A percentile compares a stretch with the other conserved stretches of the same genome.
Conservation (phyloP, 2,888 invertebrate species). For the Actias luna region DNA sequence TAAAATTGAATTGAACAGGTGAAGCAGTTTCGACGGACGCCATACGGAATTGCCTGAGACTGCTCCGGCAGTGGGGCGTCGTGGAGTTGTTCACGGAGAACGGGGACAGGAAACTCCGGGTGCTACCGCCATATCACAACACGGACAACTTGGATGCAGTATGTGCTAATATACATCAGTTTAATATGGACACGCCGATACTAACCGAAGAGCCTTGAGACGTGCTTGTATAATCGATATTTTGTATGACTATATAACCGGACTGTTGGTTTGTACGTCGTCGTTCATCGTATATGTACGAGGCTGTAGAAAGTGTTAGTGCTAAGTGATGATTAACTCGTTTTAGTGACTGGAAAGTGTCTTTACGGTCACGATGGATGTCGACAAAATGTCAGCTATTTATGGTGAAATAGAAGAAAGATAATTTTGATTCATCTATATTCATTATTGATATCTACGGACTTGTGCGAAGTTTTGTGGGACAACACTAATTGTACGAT, state of each 20-base stretch:
- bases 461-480: neutral
- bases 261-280: neutral
- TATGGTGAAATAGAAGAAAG: too few species aligned
- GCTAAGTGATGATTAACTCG: neutral
- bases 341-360: too few species aligned
- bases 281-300: neutral
- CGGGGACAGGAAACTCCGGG: slow-evolving; percentile 47
- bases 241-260: slow-evolving; percentile 1
- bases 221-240: neutral
- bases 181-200: slow-evolving; percentile 58
- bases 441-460: neutral
- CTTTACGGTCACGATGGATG: too few species aligned
- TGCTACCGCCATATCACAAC: slow-evolving; percentile 50
- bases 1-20: slow-evolving; percentile 73
- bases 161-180: slow-evolving; percentile 57
- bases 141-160: slow-evolving; percentile 38
- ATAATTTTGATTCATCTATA: neutral
- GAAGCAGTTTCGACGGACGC: slow-evolving; percentile 94
- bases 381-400: neutral
- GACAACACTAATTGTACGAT: neutral
- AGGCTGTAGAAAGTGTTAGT: neutral
- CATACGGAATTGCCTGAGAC: slow-evolving; percentile 90
- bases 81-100: slow-evolving; percentile 80
- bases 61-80: slow-evolving; percentile 91
- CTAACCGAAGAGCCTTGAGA: slow-evolving; percentile 26